A percentile compares a stretch with the other conserved stretches of the same genome.
These are phyloP conservation scores for Hippotragus niger DNA, from an alignment of 2,113 vertebrate genomes.

Conservation along the genomic window DNA sequence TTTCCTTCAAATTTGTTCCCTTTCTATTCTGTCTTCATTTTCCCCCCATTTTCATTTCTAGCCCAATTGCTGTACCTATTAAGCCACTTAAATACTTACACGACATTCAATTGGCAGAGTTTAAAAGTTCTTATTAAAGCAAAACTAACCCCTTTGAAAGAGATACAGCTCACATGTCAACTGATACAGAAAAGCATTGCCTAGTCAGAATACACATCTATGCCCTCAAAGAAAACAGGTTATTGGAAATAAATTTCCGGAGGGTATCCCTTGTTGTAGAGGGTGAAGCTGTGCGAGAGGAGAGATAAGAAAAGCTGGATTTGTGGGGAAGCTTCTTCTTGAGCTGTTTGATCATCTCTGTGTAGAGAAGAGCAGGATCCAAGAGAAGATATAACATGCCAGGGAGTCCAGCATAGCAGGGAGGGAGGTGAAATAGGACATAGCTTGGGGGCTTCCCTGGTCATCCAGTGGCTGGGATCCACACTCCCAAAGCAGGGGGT, in stretches of 20 bases:
- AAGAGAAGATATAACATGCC: background rate
- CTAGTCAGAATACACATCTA: background rate
- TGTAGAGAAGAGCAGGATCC: background rate
- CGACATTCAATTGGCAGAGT: background rate
- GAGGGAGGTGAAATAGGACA: no score
- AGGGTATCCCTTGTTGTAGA: background rate
- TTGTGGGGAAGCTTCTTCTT: background rate
- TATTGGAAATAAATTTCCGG: background rate
- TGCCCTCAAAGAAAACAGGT: background rate
- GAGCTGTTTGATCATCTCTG: background rate
- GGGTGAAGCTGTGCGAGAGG: accelerated
- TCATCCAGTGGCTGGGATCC: background rate
- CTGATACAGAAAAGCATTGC: background rate
- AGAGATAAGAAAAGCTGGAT: background rate
- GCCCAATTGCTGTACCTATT: background rate
- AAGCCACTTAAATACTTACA: background rate
- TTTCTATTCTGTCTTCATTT: background rate
- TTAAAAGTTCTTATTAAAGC: background rate
- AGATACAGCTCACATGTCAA: background rate
- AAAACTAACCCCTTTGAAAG: background rate
- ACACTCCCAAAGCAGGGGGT: background rate
- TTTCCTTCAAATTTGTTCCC: background rate
- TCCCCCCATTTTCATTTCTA: background rate
- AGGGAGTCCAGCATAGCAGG: background rate
- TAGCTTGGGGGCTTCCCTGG: background rate